phyloP scores from a whole-genome alignment of 2,888 invertebrate genomes.

The Subacronicta megacephala region DNA sequence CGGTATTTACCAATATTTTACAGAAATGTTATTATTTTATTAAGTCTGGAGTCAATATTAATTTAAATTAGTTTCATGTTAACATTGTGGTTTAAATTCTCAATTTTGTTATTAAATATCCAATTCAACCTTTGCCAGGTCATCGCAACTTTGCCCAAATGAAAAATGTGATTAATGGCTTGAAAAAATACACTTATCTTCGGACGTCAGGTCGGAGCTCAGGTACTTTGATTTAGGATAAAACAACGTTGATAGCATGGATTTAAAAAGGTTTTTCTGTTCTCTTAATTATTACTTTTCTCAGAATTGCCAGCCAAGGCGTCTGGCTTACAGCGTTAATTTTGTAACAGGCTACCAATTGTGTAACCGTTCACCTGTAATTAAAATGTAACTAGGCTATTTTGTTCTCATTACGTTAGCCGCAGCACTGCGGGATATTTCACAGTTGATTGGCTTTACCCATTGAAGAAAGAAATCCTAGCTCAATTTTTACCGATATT shows the following conservation, averaged over 20 bases:
- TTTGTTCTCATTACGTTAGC: conserved; percentile 25
- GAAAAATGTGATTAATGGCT: conserved; percentile 58
- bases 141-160: conserved; percentile 44
- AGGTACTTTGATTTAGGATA: conserved; percentile 35
- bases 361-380: too few relatives aligned
- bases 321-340: conserved; percentile 2
- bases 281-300: conserved; percentile 33
- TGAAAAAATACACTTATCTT: conserved; percentile 56
- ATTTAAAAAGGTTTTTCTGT: conserved; percentile 27
- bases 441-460: conserved; percentile 34
- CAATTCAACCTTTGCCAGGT: conserved; percentile 44
- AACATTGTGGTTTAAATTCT: conserved; percentile 19
- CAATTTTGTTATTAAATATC: conserved; percentile 29
- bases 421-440: conserved; percentile 31
- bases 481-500: conserved; percentile 51
- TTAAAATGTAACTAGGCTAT: background rate
- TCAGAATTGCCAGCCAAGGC: conserved; percentile 8
- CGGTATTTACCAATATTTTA: background rate
- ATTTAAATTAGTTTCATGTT: conserved; percentile 16
- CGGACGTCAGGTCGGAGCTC: conserved; percentile 33
- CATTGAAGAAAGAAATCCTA: conserved; percentile 24
- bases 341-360: background rate
- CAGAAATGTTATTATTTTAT: too few relatives aligned
- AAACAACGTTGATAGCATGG: conserved; percentile 31
- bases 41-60: background rate